Conservation (phyloP, 2,888 invertebrate genomes). For the Chironomus tentans region DNA sequence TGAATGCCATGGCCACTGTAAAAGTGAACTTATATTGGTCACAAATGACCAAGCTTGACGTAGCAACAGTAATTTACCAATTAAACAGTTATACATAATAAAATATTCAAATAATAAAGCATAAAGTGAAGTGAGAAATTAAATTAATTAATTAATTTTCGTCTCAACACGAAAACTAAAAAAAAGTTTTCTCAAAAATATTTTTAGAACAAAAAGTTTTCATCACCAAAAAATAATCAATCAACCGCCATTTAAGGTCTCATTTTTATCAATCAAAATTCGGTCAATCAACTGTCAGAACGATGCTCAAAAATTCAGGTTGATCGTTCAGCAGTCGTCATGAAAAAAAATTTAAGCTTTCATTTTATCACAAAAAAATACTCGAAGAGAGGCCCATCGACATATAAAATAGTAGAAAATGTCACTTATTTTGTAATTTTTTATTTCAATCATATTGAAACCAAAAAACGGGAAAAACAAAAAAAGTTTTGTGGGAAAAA, state of each 20-base stretch:
- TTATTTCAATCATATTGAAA: not conserved
- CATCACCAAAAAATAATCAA: not conserved
- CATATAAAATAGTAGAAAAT: conserved; percentile 25
- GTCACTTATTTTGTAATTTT: conserved; percentile 11
- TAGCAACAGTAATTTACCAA: too few species aligned
- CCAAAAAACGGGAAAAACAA: conserved; percentile 27
- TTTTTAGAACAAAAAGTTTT: too few species aligned
- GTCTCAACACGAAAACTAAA: too few species aligned
- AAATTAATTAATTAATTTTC: too few species aligned
- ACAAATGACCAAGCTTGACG: too few species aligned
- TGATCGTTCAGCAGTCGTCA: not conserved
- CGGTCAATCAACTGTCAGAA: not conserved
- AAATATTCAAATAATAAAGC: too few species aligned
- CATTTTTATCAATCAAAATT: not conserved
- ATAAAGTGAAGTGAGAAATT: too few species aligned
- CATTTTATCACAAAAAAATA: not conserved
- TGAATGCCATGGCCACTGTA: too few species aligned
- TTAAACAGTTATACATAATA: too few species aligned
- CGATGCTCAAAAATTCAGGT: conserved; percentile 8
- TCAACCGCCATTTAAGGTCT: not conserved
- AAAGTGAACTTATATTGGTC: too few species aligned
- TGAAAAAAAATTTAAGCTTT: not conserved
- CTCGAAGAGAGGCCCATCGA: conserved; percentile 6
- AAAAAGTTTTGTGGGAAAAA: not conserved
- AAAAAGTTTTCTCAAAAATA: too few species aligned